These are phyloP conservation scores for Corythoichthys intestinalis DNA, from an alignment of 2,113 vertebrate species.

Conservation along the genomic window DNA sequence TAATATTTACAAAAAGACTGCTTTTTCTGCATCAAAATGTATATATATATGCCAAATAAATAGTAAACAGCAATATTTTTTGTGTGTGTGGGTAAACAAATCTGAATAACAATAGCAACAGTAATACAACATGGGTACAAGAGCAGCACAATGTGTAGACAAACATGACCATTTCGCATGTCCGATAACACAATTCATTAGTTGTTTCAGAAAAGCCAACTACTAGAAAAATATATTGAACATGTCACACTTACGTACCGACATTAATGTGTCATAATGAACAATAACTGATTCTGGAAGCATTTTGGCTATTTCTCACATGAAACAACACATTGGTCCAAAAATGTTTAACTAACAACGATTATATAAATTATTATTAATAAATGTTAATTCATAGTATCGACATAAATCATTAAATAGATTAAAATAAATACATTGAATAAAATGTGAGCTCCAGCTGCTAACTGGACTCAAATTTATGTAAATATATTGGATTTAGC, in stretches of 20 bases:
- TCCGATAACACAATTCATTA: conserved; percentile 13
- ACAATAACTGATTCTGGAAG: conserved; percentile 26
- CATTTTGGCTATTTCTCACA: conserved; percentile 34
- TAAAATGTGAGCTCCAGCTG: conserved; percentile 32
- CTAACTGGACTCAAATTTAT: conserved; percentile 28
- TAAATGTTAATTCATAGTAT: conserved; percentile 66
- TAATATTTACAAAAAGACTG: conserved; percentile 62
- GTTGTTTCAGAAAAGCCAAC: conserved; percentile 29
- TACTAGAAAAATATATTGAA: conserved; percentile 42
- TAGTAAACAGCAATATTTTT: conserved; percentile 37
- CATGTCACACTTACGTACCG: conserved; percentile 4
- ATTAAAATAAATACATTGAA: conserved; percentile 63
- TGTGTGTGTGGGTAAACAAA: conserved; percentile 49
- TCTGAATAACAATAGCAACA: conserved; percentile 54
- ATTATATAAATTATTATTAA: conserved; percentile 38
- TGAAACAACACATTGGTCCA: conserved; percentile 31
- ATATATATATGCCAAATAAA: conserved; percentile 59
- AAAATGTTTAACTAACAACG: conserved; percentile 35
- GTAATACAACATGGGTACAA: conserved; percentile 58
- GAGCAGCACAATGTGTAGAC: conserved; percentile 54
- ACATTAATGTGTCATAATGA: conserved; percentile 19
- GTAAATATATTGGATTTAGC: conserved; percentile 20
- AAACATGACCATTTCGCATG: conserved; percentile 27
- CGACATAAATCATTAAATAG: conserved; percentile 61
- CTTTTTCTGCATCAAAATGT: conserved; percentile 30